These are phyloP conservation scores for Drosophila macrospina DNA, from an alignment of 2,888 invertebrate genomes.

Conservation along the genomic window DNA sequence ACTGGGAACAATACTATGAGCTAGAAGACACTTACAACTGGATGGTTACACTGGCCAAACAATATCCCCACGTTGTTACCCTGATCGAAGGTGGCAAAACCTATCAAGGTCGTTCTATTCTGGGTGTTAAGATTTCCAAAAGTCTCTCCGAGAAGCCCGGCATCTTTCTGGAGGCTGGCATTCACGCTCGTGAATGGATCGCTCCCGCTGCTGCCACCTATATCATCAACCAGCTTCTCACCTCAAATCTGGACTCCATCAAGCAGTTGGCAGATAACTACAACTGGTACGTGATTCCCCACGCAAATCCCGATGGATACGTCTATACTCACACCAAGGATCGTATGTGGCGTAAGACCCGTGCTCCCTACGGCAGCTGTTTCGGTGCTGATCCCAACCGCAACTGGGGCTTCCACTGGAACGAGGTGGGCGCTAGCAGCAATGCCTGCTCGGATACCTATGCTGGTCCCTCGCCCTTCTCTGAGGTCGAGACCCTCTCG, in stretches of 20 bases:
- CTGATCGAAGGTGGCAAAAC: constrained; percentile 86
- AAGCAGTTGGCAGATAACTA: constrained; percentile 86
- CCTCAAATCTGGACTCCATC: constrained; percentile 86
- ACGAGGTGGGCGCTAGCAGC: constrained; percentile 87
- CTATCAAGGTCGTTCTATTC: constrained; percentile 88
- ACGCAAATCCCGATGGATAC: constrained; percentile 92
- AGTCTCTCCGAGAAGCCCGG: constrained; percentile 86
- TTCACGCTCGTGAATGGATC: constrained; percentile 92
- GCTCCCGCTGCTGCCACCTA: constrained; percentile 88
- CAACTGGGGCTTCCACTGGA: constrained; percentile 91
- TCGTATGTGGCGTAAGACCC: constrained; percentile 89
- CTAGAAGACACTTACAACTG: constrained; percentile 86
- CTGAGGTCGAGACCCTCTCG: constrained; percentile 87
- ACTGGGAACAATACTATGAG: constrained; percentile 81
- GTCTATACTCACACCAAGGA: constrained; percentile 87
- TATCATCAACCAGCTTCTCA: constrained; percentile 87
- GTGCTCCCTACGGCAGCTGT: constrained; percentile 86
- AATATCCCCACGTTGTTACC: constrained; percentile 86
- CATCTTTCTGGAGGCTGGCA: constrained; percentile 88
- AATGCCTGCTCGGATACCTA: constrained; percentile 88
- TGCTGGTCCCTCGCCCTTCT: constrained; percentile 89
- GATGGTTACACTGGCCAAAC: constrained; percentile 86
- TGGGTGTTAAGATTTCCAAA: constrained; percentile 87
- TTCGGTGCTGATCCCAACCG: constrained; percentile 91
- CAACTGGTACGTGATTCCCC: constrained; percentile 92